Evolutionary conservation across 2,113 vertebrate species (phyloP), one percentile per base, ranked within the genome.

Genomic region (Pterophyllum scalare): DNA sequence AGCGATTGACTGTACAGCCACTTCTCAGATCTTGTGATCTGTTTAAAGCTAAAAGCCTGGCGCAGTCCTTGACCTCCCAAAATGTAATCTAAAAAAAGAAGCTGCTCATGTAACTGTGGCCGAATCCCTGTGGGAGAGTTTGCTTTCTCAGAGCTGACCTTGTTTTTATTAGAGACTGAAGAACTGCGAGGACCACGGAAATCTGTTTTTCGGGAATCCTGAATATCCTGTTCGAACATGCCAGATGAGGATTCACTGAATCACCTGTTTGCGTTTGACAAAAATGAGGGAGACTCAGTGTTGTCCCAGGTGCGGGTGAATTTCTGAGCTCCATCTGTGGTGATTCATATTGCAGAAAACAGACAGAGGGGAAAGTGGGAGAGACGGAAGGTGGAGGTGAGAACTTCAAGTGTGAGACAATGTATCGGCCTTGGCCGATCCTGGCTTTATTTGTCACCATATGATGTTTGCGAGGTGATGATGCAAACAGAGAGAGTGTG

Each of bases 121-220:
- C 5, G 17, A 59, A 43, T 12, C 4, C 5, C 15, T 1, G 2
- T 1, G 4, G 26, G 19, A 54, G 49, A 75, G 72, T 13, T 28
- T 65, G 59, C 56, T 26, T 72, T 38, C 75, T 1, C 78, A 14
- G 56, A 46, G 58, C 12, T 54, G 31, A 86, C 28, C 64, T 78
- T 20, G 26, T 79, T 70, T 88, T 49, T 11, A 59, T 62, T 15
- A 40, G 33, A 22, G 31, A 57, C 20, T 10, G 1, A 57, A 76
- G 72, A 82, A 70, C 17, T 14, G 2, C 2, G 28, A 65, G 3
- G 11, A 62, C 67, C 65, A n/a, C 13, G 33, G 26, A 20, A 12
- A 20, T 46, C 4, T 11, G 24, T 79, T 80, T 83, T 82, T 83
- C 84, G 59, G 58, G 62, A 62, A n/a, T 49, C 54, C 26, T 43